These are phyloP conservation scores for Schizopygopsis malacanthus DNA, from an alignment of 2,797 vertebrate species.

Conservation along the genomic window DNA sequence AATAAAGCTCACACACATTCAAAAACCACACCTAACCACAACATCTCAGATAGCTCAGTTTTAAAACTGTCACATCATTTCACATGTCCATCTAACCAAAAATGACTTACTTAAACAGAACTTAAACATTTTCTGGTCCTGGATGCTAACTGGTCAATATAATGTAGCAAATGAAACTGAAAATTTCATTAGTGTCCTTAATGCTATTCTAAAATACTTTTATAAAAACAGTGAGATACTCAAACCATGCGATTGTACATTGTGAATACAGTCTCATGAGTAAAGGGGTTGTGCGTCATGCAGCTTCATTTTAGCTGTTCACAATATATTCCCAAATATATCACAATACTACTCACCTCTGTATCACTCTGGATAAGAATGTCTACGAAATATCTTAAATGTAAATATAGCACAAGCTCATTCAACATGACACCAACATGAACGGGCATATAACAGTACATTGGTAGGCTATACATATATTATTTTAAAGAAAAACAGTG, in stretches of 20 bases:
- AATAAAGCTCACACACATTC: constrained; percentile 26
- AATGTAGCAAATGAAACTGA: background rate
- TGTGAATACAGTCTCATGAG: background rate
- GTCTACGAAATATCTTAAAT: background rate
- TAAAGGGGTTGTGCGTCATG: background rate
- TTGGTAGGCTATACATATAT: background rate
- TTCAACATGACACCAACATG: background rate
- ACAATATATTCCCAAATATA: constrained; percentile 1
- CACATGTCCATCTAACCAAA: background rate
- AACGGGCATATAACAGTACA: background rate
- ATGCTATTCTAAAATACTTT: background rate
- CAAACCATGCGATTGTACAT: background rate
- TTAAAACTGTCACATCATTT: constrained; percentile 24
- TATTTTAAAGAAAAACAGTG: background rate
- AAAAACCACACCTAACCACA: constrained; percentile 47
- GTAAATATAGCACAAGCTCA: background rate
- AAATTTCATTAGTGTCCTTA: background rate
- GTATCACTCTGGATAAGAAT: background rate
- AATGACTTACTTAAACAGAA: background rate
- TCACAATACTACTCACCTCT: background rate
- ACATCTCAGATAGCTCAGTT: constrained; percentile 7
- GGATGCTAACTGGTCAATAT: background rate
- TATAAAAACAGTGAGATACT: background rate
- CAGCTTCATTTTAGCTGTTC: background rate
- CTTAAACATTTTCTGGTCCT: background rate